Conservation (phyloP, 2,113 vertebrate species). For the Probosciger aterrimus region DNA sequence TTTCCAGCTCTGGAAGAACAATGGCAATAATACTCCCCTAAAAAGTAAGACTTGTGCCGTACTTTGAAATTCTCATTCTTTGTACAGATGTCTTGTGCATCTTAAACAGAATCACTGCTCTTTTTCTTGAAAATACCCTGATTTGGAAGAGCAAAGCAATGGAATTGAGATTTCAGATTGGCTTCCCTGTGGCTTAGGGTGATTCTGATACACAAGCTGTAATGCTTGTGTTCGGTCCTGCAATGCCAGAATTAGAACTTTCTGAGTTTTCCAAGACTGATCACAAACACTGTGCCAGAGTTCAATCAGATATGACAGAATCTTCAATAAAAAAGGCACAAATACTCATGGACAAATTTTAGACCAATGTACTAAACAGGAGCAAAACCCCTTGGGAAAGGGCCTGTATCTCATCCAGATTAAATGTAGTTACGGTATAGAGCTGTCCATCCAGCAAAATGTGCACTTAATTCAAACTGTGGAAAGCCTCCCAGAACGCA, state of each 20-base stretch:
- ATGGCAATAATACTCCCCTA: background rate
- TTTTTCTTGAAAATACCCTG: background rate
- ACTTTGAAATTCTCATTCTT: background rate
- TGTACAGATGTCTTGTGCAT: background rate
- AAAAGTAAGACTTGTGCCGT: background rate
- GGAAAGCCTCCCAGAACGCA: conserved; percentile 15
- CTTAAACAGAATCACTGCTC: background rate
- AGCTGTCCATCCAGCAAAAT: background rate
- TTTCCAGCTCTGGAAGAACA: conserved; percentile 18
- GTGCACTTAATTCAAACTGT: background rate
- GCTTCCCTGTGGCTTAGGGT: background rate
- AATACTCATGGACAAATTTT: background rate
- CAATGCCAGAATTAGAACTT: background rate
- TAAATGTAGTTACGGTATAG: background rate
- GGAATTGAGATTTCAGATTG: background rate
- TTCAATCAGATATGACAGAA: background rate
- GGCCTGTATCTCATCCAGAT: background rate
- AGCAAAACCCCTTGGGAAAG: background rate
- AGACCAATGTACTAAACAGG: background rate
- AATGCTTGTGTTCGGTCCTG: rapidly evolving
- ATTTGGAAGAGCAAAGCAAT: background rate
- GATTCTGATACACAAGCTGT: background rate
- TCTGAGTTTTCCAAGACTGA: background rate
- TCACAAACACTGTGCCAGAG: rapidly evolving
- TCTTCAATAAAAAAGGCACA: background rate